Evolutionary conservation across 2,888 invertebrate genomes (phyloP), one percentile per base, ranked within the genome.

Genomic region (Conops quadrifasciatus): DNA sequence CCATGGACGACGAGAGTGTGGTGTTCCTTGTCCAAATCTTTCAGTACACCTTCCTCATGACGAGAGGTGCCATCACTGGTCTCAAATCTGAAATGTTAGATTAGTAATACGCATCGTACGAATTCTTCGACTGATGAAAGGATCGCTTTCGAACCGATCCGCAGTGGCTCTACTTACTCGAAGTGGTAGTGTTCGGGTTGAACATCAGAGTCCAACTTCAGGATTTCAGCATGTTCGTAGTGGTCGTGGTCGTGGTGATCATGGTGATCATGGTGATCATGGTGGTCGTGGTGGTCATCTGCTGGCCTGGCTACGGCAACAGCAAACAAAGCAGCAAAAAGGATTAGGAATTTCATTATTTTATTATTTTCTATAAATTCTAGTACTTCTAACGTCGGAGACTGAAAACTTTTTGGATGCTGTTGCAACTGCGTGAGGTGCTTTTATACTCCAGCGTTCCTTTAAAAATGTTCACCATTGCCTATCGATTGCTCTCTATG

Each of bases 181-280:
- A 88, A 91, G 75, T 85, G 88, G 83, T 90, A 91, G 65, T 88
- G 87, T 77, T 88, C 88, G 26, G 88, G 81, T 73, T 80, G 87
- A 74, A 91, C 90, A 81, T 91, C 88, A 64, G 87, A 85, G n/a
- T 82, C 81, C 53, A 77, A 79, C 64, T 78, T 80, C n/a, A 83
- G 49, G 63, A 82, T 80, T 69, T 79, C 75, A 11, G 82, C 84
- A n/a, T 73, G 51, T 45, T 76, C 76, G 66, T 78, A 47, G 45
- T 76, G 75, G 65, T 78, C 75, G 53, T n/a, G n/a, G n/a, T n/a
- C n/a, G n/a, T n/a, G n/a, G n/a, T n/a, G n/a, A n/a, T n/a, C n/a
- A n/a, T n/a, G n/a, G n/a, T n/a, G n/a, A n/a, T n/a, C n/a, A n/a
- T n/a, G n/a, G n/a, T n/a, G n/a, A n/a, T n/a, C n/a, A n/a, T n/a